Base-by-base conservation (phyloP, 1,140 invertebrate genomes). In the Lordiphosa mommai region DNA sequence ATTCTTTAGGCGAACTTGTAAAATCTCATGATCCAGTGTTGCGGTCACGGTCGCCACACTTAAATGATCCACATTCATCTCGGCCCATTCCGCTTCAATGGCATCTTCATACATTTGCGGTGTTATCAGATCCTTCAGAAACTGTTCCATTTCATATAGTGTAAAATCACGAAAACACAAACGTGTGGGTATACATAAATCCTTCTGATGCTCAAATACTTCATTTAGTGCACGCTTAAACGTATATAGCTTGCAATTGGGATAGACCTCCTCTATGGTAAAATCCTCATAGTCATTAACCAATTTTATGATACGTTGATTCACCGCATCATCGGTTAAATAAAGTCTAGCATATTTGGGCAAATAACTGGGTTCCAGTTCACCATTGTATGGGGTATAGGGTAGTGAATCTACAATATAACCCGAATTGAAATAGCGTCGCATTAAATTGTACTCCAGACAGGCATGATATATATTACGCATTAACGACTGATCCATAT, bases 91-190 rank as follows among this genome's bases (percentile, higher is more conserved):
- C 0, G 1, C 2, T 4, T 47, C 57, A 0, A 49, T 23, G 7
- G 5, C 40, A 2, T 52, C 36, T 6, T 60, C 46, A 5, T 60
- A 58, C 58, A 66, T 85, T 49, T 79, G 30, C 0, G 66, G 66
- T 0, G 86, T 88, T 9, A 86, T 47, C n/a, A 88, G 27, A 23
- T 79, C 70, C 8, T 41, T 8, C 0, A 88, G 29, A 14, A 88
- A 88, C 20, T 50, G 16, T 3, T 86, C 36, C 72, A 79, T 84
- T 48, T 86, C 66, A 20, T 55, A 88, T 0, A 88, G 57, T 0
- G 86, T 88, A 29, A 88, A 88, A 12, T 88, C 86, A 7, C 86
- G 73, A 51, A 84, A 88, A 23, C 86, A 88, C 1, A 88, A 59
- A 1, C 63, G 58, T 0, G 76, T 72, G 1, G 86, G 86, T 20